Evolutionary conservation across 2,113 vertebrate species (phyloP).

Genomic region (Silurus asotus): DNA sequence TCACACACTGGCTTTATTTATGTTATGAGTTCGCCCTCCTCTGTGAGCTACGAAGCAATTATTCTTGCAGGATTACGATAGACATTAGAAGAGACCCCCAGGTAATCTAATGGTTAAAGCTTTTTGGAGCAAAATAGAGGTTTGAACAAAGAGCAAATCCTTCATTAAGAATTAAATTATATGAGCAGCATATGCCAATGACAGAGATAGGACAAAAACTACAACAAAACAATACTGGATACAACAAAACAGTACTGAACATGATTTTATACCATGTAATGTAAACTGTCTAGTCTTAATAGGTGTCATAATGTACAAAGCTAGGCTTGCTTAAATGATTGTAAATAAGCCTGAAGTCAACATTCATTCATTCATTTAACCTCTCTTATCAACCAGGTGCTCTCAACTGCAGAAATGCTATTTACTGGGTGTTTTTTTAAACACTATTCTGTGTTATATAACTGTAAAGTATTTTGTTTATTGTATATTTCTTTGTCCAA

Average conservation of each 20-base stretch:
- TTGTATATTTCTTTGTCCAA: neutral
- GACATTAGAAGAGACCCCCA: slow-evolving; percentile 26
- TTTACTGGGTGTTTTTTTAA: neutral
- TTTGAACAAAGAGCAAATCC: neutral
- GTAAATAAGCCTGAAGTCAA: neutral
- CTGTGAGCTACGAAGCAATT: slow-evolving; percentile 42
- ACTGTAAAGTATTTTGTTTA: neutral
- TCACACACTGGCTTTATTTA: slow-evolving; percentile 38
- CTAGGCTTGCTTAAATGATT: neutral
- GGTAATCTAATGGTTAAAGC: slow-evolving; percentile 24
- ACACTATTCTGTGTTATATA: neutral
- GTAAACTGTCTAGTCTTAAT: neutral
- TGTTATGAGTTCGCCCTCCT: slow-evolving; percentile 34
- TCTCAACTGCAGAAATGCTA: neutral
- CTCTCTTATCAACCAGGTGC: neutral
- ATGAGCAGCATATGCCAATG: neutral
- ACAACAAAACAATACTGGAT: neutral
- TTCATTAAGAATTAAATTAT: slow-evolving; percentile 1
- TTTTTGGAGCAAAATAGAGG: slow-evolving; percentile 5
- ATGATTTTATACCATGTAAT: neutral
- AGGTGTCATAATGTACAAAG: neutral
- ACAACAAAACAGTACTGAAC: neutral
- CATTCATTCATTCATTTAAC: neutral
- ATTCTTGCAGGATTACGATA: slow-evolving; percentile 43
- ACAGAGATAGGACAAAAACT: neutral